phyloP scores from a whole-genome alignment of 2,113 vertebrate genomes.

The Lagopus muta region DNA sequence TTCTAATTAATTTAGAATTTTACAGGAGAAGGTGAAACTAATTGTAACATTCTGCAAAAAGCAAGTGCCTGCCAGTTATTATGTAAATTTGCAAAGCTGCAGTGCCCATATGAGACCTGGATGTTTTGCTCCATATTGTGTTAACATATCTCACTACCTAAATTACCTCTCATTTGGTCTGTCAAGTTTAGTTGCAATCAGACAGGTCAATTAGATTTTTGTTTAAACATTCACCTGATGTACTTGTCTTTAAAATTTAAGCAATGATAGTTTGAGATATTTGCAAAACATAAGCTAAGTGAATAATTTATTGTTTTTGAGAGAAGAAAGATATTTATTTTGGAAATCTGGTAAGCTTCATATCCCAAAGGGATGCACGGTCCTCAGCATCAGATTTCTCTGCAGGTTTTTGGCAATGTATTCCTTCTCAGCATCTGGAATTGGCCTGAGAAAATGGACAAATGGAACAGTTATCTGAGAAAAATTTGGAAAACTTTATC shows the following conservation, averaged over 20 bases:
- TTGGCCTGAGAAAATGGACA: neutral
- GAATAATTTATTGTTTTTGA: neutral
- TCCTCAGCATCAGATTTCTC: neutral
- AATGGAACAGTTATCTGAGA: neutral
- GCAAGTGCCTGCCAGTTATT: neutral
- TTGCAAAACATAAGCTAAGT: neutral
- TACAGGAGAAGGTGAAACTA: neutral
- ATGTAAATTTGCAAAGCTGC: slow-evolving; percentile 18
- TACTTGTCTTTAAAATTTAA: neutral
- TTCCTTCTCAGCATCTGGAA: slow-evolving; percentile 13
- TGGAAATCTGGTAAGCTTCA: neutral
- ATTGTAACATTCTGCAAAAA: neutral
- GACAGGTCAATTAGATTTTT: neutral
- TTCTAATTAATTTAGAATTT: slow-evolving; percentile 26
- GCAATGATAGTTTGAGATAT: neutral
- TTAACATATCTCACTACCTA: neutral
- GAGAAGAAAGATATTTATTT: slow-evolving; percentile 2
- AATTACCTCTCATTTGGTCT: neutral
- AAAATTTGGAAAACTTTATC: neutral
- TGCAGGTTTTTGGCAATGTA: neutral
- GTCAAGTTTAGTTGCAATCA: neutral
- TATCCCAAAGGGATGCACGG: neutral
- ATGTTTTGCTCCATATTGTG: neutral
- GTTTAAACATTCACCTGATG: neutral
- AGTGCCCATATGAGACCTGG: neutral